Evolutionary conservation across 2,797 vertebrate genomes (phyloP), one percentile per base, ranked within the genome.

Genomic region (Cossypha polioptera): DNA sequence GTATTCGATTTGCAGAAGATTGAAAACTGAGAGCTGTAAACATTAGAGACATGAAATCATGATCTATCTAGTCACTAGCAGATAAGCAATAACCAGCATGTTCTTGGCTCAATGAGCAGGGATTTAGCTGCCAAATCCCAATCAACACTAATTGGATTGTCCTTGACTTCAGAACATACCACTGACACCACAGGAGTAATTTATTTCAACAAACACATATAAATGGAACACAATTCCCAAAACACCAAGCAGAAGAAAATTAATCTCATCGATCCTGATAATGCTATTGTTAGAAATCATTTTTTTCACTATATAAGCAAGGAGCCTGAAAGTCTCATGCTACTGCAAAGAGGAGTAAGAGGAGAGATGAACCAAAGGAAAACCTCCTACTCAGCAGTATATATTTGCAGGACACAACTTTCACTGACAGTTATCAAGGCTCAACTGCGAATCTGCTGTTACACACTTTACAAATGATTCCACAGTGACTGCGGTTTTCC

Each of bases 111-210:
- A 80, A 1, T 58, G 58, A 94, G 72, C 84, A 80, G 35, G 36
- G 78, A 95, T 92, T 92, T 91, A 90, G 78, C 61, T 95, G 86
- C 89, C 92, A 96, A 96, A 96, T 94, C 86, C 78, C 87, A 87
- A 86, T 91, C 94, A 95, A 89, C 86, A 77, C 78, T 92, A 94
- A 92, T 47, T 87, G 81, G 90, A 88, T 91, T 83, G 68, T 72
- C 78, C 68, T 55, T 80, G 68, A 93, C 87, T 96, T 94, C 91
- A 92, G 78, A 86, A 91, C 71, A 72, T 54, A 89, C 31, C n/a
- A 84, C 35, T 57, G 58, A 85, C 78, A 95, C 68, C 54, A 78
- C 43, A 75, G 21, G 13, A 86, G 36, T 25, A 43, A 87, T 62
- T 85, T 86, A 87, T 92, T 92, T 74, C 81, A 92, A 63, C 53